These are phyloP conservation scores for Sthenelais limicola DNA, from an alignment of 2,888 invertebrate genomes.

Conservation along the genomic window DNA sequence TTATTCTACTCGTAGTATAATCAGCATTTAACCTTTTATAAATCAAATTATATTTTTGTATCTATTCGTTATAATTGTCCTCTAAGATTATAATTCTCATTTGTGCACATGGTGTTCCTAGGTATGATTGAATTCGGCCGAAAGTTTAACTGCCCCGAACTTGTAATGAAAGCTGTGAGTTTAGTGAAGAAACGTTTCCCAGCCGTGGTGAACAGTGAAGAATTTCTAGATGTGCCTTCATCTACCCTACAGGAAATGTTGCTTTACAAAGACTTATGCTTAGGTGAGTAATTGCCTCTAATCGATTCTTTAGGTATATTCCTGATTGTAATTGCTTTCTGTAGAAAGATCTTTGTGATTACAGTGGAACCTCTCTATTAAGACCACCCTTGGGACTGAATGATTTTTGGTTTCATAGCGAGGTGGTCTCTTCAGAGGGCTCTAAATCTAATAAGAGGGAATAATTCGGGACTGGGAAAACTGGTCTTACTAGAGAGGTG, in stretches of 20 bases:
- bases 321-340: too few relatives aligned
- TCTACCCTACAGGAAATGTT: neutral
- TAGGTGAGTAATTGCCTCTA: too few relatives aligned
- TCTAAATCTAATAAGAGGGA: too few relatives aligned
- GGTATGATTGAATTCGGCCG: slow-evolving; percentile 28
- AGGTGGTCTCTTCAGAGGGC: too few relatives aligned
- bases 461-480: too few relatives aligned
- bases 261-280: neutral
- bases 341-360: too few relatives aligned
- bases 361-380: too few relatives aligned
- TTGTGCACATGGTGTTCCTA: neutral
- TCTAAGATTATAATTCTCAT: neutral
- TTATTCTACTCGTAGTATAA: neutral
- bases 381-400: too few relatives aligned
- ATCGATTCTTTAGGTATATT: too few relatives aligned
- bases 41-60: neutral
- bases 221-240: slow-evolving; percentile 2
- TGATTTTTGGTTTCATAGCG: too few relatives aligned
- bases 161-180: slow-evolving; percentile 4
- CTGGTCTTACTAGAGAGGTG: too few relatives aligned
- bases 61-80: neutral
- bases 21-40: neutral
- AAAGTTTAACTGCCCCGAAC: neutral
- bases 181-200: slow-evolving; percentile 18
- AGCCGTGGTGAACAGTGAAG: neutral